phyloP scores from a whole-genome alignment of 2,113 vertebrate genomes.

The Chloropsis hardwickii region DNA sequence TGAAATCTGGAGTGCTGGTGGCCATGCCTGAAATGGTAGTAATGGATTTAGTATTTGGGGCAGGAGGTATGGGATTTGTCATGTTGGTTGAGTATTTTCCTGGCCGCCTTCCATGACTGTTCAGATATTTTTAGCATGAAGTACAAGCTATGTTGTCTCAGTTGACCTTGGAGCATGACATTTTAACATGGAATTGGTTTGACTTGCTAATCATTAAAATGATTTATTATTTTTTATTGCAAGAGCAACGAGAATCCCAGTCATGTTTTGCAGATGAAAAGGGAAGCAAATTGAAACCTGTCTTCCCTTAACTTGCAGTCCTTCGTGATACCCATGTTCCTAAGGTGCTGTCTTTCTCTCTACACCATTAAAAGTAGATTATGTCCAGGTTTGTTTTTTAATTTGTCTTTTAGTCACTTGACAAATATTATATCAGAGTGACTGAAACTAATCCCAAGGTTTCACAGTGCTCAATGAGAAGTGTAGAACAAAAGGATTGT shows the following conservation, averaged over 20 bases:
- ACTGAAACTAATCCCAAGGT: constrained; percentile 15
- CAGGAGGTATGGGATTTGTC: constrained; percentile 59
- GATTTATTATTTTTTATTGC: constrained; percentile 44
- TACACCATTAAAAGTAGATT: neutral
- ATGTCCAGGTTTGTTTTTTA: neutral
- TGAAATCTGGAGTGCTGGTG: neutral
- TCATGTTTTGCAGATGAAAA: constrained; percentile 20
- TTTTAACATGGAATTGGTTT: constrained; percentile 59
- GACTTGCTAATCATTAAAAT: constrained; percentile 56
- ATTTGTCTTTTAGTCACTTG: constrained; percentile 14
- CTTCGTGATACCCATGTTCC: neutral
- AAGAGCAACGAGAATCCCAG: neutral
- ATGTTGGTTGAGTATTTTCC: constrained; percentile 55
- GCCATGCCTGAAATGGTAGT: constrained; percentile 32
- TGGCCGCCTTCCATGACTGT: constrained; percentile 33
- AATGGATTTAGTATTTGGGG: constrained; percentile 54
- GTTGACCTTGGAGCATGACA: constrained; percentile 56
- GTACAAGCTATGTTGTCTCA: constrained; percentile 33
- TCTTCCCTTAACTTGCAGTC: neutral
- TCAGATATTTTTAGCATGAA: constrained; percentile 60
- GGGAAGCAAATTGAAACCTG: neutral
- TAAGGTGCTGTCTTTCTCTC: neutral
- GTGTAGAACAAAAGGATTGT: neutral
- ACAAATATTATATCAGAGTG: neutral
- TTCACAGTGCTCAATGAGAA: neutral